phyloP scores from a whole-genome alignment of 2,113 vertebrate genomes.

The Eurypyga helias region DNA sequence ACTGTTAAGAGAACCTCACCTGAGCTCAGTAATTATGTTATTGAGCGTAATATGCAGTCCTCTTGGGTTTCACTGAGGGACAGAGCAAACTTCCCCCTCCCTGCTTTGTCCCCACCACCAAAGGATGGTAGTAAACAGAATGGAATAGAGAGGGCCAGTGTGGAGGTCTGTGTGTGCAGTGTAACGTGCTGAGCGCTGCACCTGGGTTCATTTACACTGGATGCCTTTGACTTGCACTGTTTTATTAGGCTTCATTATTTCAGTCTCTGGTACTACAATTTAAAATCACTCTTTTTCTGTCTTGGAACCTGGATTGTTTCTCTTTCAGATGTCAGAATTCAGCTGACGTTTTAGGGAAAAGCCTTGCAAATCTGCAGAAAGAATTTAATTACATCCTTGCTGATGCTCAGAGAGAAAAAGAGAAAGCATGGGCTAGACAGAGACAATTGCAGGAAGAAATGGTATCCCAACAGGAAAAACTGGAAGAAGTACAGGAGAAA shows the following conservation, averaged over 20 bases:
- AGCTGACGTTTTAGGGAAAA: constrained; percentile 76
- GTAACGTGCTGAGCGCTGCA: not conserved
- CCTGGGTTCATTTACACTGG: not conserved
- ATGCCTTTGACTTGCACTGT: not conserved
- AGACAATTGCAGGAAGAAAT: constrained; percentile 76
- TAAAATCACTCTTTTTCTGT: not conserved
- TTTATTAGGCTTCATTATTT: not conserved
- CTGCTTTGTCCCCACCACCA: not conserved
- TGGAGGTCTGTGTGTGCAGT: not conserved
- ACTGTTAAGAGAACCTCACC: not conserved
- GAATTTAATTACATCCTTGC: constrained; percentile 74
- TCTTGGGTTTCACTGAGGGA: not conserved
- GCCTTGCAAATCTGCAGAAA: constrained; percentile 77
- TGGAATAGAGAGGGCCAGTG: not conserved
- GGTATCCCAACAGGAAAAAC: constrained; percentile 73
- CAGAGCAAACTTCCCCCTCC: not conserved
- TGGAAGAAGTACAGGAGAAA: constrained; percentile 74
- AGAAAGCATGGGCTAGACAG: constrained; percentile 73
- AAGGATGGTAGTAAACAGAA: not conserved
- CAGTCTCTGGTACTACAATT: not conserved
- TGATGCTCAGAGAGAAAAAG: constrained; percentile 71
- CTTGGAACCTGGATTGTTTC: not conserved
- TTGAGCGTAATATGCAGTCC: not conserved
- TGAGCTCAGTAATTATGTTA: not conserved
- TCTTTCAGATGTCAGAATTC: constrained; percentile 67